Evolutionary conservation across 2,888 invertebrate species (phyloP).

Genomic region (Pegoplata infirma): DNA sequence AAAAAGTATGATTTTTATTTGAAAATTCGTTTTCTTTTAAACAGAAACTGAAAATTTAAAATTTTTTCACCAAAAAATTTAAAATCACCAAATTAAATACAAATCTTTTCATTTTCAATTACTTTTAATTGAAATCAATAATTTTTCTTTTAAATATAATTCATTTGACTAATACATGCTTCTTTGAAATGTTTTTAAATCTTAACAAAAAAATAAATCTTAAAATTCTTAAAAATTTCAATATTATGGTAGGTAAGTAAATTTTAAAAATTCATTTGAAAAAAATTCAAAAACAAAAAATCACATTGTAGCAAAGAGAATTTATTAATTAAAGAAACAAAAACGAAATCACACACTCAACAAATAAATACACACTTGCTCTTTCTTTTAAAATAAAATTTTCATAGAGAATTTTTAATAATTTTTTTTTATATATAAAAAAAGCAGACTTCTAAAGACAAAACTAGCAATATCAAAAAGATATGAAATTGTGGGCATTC

Average conservation of each 20-base stretch:
- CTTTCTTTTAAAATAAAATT: not conserved
- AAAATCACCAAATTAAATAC: not conserved
- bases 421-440: too few relatives aligned
- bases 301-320: conserved; percentile 28
- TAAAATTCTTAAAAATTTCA: not conserved
- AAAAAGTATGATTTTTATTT: too few relatives aligned
- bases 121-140: not conserved
- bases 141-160: not conserved
- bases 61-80: not conserved
- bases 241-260: conserved; percentile 65
- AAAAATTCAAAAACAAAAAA: conserved; percentile 23
- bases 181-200: not conserved
- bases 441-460: not conserved
- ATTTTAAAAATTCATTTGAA: conserved; percentile 33
- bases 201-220: not conserved
- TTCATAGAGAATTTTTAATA: conserved; percentile 19
- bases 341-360: not conserved
- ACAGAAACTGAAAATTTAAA: not conserved
- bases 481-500: not conserved
- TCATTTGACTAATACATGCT: not conserved
- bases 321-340: not conserved
- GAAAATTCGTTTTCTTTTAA: too few relatives aligned
- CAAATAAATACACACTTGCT: not conserved
- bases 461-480: not conserved
- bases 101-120: not conserved